Percentiles rank a stretch among this genome's conserved stretches.
Evolutionary conservation across 2,113 vertebrate genomes (phyloP).

Genomic region (Sus scrofa): T2T-Sscrofa CM000824.6:52344001-52344500

Average conservation of each 20-base stretch:
- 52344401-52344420: background rate
- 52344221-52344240: conserved; percentile 4
- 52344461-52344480: too few relatives aligned
- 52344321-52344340: background rate
- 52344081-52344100: conserved; percentile 45
- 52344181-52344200: background rate
- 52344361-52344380: background rate
- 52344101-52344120: conserved; percentile 62
- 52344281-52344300: background rate
- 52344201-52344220: background rate
- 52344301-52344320: background rate
- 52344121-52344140: background rate
- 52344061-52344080: background rate
- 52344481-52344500: too few relatives aligned
- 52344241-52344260: conserved; percentile 42
- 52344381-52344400: background rate
- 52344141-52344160: background rate
- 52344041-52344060: conserved; percentile 32
- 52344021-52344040: conserved; percentile 4
- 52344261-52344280: conserved; percentile 54
- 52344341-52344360: background rate
- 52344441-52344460: too few relatives aligned
- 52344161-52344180: background rate
- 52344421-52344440: background rate
- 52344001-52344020: conserved; percentile 28